phyloP scores from a whole-genome alignment of 2,797 vertebrate species.

The Corythornis leucogaster region DNA sequence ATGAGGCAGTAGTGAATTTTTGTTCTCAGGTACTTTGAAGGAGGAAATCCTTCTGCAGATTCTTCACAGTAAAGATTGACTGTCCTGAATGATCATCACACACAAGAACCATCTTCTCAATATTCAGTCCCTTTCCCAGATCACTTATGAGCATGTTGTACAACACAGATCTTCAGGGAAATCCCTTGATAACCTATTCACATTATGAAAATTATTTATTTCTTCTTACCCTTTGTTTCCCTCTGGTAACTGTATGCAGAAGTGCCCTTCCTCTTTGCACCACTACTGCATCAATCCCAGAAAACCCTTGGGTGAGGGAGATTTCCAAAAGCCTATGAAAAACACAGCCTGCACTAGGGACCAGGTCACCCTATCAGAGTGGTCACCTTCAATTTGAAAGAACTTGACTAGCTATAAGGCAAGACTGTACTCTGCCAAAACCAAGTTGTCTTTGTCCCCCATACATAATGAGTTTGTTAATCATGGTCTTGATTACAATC shows the following conservation, averaged over 20 bases:
- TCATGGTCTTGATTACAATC: neutral
- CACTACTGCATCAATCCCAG: neutral
- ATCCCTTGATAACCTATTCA: neutral
- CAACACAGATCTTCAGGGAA: neutral
- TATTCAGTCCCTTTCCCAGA: neutral
- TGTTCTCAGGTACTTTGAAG: neutral
- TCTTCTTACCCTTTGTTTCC: neutral
- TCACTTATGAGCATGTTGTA: neutral
- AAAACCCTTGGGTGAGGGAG: neutral
- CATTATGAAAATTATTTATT: neutral
- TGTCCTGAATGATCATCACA: neutral
- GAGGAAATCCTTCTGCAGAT: neutral
- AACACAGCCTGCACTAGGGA: neutral
- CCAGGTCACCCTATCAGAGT: neutral
- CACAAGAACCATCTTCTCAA: neutral
- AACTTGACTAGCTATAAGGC: neutral
- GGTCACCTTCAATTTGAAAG: neutral
- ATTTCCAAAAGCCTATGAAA: neutral
- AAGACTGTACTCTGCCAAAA: neutral
- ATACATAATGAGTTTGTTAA: neutral
- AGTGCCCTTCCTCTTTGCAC: neutral
- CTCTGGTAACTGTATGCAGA: constrained; percentile 1
- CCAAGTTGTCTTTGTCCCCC: neutral
- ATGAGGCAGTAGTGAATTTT: neutral
- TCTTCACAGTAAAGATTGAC: neutral